Base-by-base conservation (phyloP, 92 coral and sea anemone genomes). In the Paragorgia papillata region DNA sequence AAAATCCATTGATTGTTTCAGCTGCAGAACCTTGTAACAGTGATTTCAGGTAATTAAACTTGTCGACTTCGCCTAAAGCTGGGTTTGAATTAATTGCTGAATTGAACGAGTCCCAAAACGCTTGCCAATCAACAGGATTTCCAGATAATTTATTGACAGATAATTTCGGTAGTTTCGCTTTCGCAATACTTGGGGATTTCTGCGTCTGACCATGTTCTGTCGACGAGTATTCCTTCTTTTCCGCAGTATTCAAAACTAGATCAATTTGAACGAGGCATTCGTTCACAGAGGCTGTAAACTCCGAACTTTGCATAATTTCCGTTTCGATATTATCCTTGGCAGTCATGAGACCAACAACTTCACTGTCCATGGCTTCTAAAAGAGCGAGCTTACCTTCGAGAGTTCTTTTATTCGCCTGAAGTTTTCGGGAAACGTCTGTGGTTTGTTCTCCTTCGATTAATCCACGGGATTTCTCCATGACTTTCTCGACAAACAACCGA, bases 121-220 rank as follows among this genome's bases (percentile, higher is more conserved):
- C 55, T 44, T 80, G 85, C 85, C 85, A 70, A 40, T 80, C 57
- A 46, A 39, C 53, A 39, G 66, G 77, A 71, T 80, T 70, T 18
- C 80, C 80, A 4, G 85, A 66, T 26, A 79, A 65, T 79, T 66
- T 35, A 32, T 79, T 49, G 39, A 76, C 57, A 57, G 66, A 2
- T 25, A 67, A 35, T 79, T 79, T 79, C 30, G 84, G 84, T 55
- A 70, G 68, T 53, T 66, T 80, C 27, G 66, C 69, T 34, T 66
- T 80, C 19, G 74, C 26, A 40, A 50, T 32, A 30, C 40, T 24
- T 55, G 58, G 43, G 43, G 43, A 37, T 37, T 40, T 69, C 56
- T 26, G 57, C 17, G 28, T 56, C 17, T 35, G 64, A 39, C 53
- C 66, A 43, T 35, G 40, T 32, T 9, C n/a, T 44, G n/a, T n/a